Percentiles rank a stretch among this genome's conserved stretches.
phyloP scores from a whole-genome alignment of 2,113 vertebrate species.

The Cynocephalus volans region DNA sequence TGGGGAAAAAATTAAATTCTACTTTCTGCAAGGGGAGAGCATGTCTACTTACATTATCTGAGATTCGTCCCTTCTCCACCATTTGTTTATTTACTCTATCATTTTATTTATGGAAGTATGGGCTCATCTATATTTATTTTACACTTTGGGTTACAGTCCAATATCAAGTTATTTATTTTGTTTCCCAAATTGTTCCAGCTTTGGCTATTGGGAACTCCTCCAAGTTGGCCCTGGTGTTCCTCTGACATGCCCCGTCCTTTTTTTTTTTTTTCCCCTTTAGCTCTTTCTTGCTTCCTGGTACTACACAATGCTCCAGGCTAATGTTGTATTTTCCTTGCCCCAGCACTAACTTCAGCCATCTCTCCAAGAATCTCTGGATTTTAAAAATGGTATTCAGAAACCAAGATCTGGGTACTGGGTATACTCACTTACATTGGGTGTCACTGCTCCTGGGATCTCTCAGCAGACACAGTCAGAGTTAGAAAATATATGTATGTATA shows the following conservation, averaged over 20 bases:
- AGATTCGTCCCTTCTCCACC: neutral
- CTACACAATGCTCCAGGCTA: neutral
- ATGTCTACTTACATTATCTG: neutral
- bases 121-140: neutral
- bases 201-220: neutral
- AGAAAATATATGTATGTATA: neutral
- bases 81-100: neutral
- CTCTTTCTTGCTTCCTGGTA: neutral
- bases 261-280: neutral
- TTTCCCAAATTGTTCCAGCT: slow-evolving; percentile 3
- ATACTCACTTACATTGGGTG: neutral
- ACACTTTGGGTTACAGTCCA: neutral
- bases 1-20: neutral
- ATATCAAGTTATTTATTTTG: neutral
- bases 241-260: neutral
- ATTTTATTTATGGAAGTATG: neutral
- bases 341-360: neutral
- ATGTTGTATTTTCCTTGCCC: neutral
- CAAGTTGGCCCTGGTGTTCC: neutral
- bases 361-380: neutral
- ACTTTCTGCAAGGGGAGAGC: neutral
- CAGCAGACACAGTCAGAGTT: neutral
- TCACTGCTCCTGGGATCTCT: neutral
- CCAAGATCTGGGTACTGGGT: neutral
- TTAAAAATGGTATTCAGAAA: neutral